phyloP scores from a whole-genome alignment of 2,113 vertebrate species.

The Progne subis region DNA sequence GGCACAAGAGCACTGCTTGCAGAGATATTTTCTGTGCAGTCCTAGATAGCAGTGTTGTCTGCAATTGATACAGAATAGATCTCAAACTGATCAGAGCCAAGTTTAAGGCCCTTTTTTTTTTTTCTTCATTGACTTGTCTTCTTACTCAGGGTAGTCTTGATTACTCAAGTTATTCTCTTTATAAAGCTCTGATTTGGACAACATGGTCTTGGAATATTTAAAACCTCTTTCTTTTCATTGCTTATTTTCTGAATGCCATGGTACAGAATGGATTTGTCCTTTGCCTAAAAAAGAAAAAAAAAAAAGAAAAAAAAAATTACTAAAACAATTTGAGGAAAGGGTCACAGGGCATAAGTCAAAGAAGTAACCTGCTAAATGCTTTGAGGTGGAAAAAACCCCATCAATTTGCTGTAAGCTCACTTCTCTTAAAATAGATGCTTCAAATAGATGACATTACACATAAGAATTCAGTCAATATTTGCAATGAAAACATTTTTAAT shows the following conservation, averaged over 20 bases:
- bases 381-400: background rate
- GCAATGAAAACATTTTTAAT: background rate
- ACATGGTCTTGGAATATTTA: background rate
- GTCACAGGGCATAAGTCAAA: background rate
- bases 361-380: background rate
- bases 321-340: background rate
- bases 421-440: background rate
- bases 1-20: background rate
- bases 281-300: background rate
- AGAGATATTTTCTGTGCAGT: background rate
- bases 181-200: background rate
- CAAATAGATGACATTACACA: background rate
- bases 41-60: background rate
- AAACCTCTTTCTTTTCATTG: background rate
- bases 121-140: background rate
- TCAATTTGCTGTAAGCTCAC: background rate
- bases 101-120: background rate
- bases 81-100: background rate
- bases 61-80: background rate
- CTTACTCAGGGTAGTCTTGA: background rate
- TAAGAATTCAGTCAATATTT: background rate
- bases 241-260: background rate
- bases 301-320: background rate
- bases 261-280: background rate
- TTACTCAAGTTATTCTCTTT: background rate